Conservation (phyloP, 2,797 vertebrate species). For the Chelon labrosus region DNA sequence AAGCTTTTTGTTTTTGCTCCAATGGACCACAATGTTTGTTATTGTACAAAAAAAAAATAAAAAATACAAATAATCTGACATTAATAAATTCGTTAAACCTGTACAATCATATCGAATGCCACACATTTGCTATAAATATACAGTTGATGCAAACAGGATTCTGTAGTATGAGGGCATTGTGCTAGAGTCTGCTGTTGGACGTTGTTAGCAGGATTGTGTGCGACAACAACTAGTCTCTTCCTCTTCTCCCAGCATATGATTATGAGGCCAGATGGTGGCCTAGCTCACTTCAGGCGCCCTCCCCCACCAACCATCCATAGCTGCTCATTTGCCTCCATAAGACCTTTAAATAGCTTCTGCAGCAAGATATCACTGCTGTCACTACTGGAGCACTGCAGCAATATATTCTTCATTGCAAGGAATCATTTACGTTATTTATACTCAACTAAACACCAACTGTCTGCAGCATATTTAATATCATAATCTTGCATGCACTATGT, state of each 20-base stretch:
- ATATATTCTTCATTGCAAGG: background rate
- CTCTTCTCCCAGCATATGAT: conserved; percentile 64
- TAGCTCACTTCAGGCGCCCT: conserved; percentile 56
- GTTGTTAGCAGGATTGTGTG: conserved; percentile 10
- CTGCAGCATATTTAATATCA: no score
- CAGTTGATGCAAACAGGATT: background rate
- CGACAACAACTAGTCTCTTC: conserved; percentile 44
- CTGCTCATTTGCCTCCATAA: conserved; percentile 43
- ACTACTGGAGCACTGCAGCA: background rate
- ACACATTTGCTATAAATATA: background rate
- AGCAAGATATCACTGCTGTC: conserved; percentile 23
- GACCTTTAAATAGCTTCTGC: conserved; percentile 59
- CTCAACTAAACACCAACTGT: background rate
- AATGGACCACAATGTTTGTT: background rate
- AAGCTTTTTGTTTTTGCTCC: background rate
- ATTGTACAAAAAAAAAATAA: background rate
- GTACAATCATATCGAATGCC: background rate
- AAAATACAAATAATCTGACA: no score
- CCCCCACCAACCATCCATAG: conserved; percentile 67
- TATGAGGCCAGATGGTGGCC: conserved; percentile 78
- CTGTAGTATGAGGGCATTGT: background rate
- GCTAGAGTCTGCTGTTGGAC: conserved; percentile 1
- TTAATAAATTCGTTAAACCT: background rate
- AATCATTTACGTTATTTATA: background rate
- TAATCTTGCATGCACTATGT: no score